These are phyloP conservation scores for Palythoa heliodiscus DNA, from an alignment of 92 coral and sea anemone genomes.

Conservation along the genomic window DNA sequence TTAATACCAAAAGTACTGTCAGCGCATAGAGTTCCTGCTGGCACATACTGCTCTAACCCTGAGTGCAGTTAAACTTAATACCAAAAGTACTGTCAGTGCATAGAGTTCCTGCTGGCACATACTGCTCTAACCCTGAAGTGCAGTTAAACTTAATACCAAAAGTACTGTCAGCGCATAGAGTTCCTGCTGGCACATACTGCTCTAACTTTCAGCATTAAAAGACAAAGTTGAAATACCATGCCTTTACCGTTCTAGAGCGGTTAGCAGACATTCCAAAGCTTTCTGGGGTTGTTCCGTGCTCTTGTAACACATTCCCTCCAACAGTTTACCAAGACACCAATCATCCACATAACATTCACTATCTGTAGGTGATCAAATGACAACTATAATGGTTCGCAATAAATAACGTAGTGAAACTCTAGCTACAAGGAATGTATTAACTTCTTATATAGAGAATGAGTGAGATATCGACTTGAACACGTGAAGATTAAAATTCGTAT, in stretches of 20 bases:
- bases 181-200: background rate
- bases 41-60: background rate
- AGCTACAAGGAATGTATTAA: too few relatives aligned
- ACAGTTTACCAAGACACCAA: slow-evolving; percentile 86
- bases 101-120: too few relatives aligned
- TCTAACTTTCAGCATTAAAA: background rate
- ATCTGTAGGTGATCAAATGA: slow-evolving; percentile 8
- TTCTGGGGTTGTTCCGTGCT: slow-evolving; percentile 66
- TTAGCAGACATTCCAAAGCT: slow-evolving; percentile 70
- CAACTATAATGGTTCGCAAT: too few relatives aligned
- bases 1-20: too few relatives aligned
- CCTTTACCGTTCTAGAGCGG: slow-evolving; percentile 73
- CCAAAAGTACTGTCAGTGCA: too few relatives aligned
- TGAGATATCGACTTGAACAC: too few relatives aligned
- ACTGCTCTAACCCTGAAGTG: too few relatives aligned
- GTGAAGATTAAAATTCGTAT: too few relatives aligned
- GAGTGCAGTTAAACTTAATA: too few relatives aligned
- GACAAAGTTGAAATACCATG: background rate
- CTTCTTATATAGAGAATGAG: too few relatives aligned
- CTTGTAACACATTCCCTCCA: slow-evolving; percentile 94
- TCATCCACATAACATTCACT: slow-evolving; percentile 74
- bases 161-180: background rate
- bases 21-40: background rate
- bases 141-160: too few relatives aligned
- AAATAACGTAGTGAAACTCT: too few relatives aligned